Conservation (phyloP, 2,797 vertebrate genomes). For the Epinephelus awoara region DNA sequence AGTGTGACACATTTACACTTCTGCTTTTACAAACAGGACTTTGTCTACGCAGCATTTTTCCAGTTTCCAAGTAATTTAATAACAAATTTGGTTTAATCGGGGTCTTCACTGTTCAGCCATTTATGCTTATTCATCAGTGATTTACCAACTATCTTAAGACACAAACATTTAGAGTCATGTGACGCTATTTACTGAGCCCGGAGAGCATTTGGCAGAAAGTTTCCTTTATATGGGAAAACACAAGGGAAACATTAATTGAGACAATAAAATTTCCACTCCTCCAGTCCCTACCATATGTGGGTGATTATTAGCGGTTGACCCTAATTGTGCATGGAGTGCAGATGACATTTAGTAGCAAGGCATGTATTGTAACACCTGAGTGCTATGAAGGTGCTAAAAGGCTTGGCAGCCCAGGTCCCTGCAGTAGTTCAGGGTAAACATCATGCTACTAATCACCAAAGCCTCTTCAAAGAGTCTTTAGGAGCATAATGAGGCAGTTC, state of each 20-base stretch:
- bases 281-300: slow-evolving; percentile 20
- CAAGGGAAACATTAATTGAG: slow-evolving; percentile 1
- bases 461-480: slow-evolving; percentile 55
- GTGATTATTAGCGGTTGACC: slow-evolving; percentile 46
- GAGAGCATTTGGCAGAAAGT: background rate
- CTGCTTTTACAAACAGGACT: slow-evolving; percentile 30
- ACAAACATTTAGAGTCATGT: slow-evolving; percentile 2
- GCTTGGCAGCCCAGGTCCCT: slow-evolving; percentile 43
- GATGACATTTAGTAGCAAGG: slow-evolving; percentile 24
- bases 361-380: slow-evolving; percentile 45
- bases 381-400: slow-evolving; percentile 40
- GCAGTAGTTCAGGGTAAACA: slow-evolving; percentile 35
- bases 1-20: slow-evolving; percentile 34
- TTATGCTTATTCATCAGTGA: slow-evolving; percentile 9
- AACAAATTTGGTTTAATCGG: slow-evolving; percentile 5
- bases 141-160: slow-evolving; percentile 14
- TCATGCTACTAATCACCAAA: slow-evolving; percentile 62
- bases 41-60: slow-evolving; percentile 21
- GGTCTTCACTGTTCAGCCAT: background rate
- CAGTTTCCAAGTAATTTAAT: slow-evolving; percentile 7
- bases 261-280: slow-evolving; percentile 11
- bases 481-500: slow-evolving; percentile 73
- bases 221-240: slow-evolving; percentile 1
- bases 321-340: slow-evolving; percentile 38
- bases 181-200: slow-evolving; percentile 10